Conservation (phyloP, 2,113 vertebrate species). For the Rhegmatorhina hoffmannsi region DNA sequence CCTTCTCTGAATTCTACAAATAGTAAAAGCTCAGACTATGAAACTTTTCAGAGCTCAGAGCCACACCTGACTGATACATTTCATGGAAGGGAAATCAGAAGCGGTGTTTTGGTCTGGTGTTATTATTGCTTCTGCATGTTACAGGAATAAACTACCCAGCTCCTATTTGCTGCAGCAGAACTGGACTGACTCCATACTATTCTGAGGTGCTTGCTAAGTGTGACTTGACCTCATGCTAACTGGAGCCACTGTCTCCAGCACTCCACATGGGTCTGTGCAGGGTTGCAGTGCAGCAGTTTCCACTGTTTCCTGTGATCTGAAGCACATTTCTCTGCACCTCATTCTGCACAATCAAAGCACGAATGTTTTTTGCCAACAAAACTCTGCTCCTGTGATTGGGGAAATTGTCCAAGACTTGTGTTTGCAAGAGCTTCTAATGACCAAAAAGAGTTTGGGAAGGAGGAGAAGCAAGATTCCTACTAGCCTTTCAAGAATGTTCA, state of each 20-base stretch:
- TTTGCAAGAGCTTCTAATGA: neutral
- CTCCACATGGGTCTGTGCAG: neutral
- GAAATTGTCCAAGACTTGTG: neutral
- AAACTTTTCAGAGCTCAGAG: neutral
- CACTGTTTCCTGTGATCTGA: neutral
- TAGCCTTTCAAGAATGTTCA: neutral
- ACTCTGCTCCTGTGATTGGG: neutral
- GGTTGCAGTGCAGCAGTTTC: neutral
- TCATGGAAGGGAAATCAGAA: neutral
- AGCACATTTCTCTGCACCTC: neutral
- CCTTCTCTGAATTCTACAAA: neutral
- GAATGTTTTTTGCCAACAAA: neutral
- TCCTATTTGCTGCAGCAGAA: neutral
- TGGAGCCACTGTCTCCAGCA: neutral
- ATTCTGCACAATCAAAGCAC: neutral
- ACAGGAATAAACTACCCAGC: neutral
- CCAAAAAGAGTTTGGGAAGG: neutral
- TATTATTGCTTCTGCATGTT: neutral
- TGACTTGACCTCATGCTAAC: neutral
- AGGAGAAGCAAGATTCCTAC: neutral
- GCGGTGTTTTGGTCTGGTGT: neutral
- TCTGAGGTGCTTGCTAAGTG: neutral
- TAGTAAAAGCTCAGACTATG: neutral
- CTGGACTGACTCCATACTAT: neutral
- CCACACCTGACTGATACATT: neutral